Conservation (phyloP, 2,888 invertebrate species). For the Isotomurus palustris region DNA sequence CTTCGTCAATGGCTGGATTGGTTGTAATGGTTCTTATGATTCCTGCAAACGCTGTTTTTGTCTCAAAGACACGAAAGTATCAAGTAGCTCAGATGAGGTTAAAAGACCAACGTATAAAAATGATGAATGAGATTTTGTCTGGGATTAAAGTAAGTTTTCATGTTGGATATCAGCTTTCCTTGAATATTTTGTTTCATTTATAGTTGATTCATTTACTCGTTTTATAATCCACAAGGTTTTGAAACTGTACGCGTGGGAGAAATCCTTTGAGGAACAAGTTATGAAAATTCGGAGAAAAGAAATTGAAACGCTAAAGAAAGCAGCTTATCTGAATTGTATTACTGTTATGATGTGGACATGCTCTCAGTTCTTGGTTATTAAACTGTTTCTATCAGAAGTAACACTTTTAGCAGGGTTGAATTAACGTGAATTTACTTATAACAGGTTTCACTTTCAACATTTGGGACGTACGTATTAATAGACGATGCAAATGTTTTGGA, state of each 20-base stretch:
- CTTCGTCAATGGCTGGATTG: slow-evolving; percentile 84
- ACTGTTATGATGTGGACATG: slow-evolving; percentile 54
- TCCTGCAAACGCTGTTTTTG: slow-evolving; percentile 79
- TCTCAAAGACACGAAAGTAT: slow-evolving; percentile 69
- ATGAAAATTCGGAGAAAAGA: slow-evolving; percentile 81
- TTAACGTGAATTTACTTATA: background rate
- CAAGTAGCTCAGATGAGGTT: slow-evolving; percentile 87
- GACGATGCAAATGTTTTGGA: slow-evolving; percentile 75
- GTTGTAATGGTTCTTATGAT: slow-evolving; percentile 90
- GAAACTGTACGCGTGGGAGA: slow-evolving; percentile 45
- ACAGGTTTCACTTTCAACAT: slow-evolving; percentile 66
- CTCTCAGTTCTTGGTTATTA: slow-evolving; percentile 53
- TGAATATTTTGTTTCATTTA: slow-evolving; percentile 37
- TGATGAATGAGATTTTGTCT: slow-evolving; percentile 88
- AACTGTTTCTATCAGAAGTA: slow-evolving; percentile 6
- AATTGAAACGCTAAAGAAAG: slow-evolving; percentile 78
- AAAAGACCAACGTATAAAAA: slow-evolving; percentile 86
- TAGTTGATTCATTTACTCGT: too few species aligned
- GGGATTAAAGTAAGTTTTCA: slow-evolving; percentile 66
- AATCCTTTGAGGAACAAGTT: slow-evolving; percentile 53
- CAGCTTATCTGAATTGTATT: slow-evolving; percentile 71
- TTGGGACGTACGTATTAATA: slow-evolving; percentile 81
- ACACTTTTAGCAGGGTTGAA: slow-evolving; percentile 7
- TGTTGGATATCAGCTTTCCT: background rate
- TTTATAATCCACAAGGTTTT: slow-evolving; percentile 50